A percentile compares a stretch with the other conserved stretches of the same genome.
Conservation (phyloP, 2,888 invertebrate genomes). For the Colostygia pectinataria region DNA sequence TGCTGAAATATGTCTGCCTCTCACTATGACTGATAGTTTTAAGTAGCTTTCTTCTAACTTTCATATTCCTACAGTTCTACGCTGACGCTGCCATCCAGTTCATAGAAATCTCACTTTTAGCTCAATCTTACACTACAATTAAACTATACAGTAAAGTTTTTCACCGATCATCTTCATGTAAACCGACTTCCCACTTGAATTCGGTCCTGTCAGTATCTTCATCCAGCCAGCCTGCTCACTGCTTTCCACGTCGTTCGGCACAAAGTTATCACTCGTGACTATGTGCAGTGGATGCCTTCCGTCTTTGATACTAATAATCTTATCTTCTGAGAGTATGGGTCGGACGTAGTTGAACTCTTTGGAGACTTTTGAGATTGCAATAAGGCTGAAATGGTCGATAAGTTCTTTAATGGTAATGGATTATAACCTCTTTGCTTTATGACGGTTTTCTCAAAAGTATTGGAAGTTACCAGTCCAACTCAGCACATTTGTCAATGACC, state of each 20-base stretch:
- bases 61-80: too few relatives aligned
- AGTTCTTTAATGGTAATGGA: too few relatives aligned
- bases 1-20: too few relatives aligned
- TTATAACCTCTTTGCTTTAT: too few relatives aligned
- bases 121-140: too few relatives aligned
- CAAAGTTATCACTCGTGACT: constrained; percentile 84
- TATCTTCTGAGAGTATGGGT: constrained; percentile 83
- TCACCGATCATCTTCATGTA: constrained; percentile 91
- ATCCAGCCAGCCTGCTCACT: constrained; percentile 81
- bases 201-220: constrained; percentile 94
- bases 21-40: too few relatives aligned
- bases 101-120: too few relatives aligned
- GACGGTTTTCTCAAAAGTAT: too few relatives aligned
- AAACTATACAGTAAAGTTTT: too few relatives aligned
- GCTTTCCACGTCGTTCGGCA: constrained; percentile 88
- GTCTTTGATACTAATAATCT: constrained; percentile 83
- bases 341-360: constrained; percentile 85
- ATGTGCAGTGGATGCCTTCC: constrained; percentile 92
- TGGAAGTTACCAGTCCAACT: constrained; percentile 44
- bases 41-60: too few relatives aligned
- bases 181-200: constrained; percentile 95
- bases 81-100: too few relatives aligned
- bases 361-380: constrained; percentile 86
- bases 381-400: constrained; percentile 84
- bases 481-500: constrained; percentile 84